A percentile compares a stretch with the other conserved stretches of the same genome.
Conservation (phyloP, 2,113 vertebrate genomes). For the Cynocephalus volans region DNA sequence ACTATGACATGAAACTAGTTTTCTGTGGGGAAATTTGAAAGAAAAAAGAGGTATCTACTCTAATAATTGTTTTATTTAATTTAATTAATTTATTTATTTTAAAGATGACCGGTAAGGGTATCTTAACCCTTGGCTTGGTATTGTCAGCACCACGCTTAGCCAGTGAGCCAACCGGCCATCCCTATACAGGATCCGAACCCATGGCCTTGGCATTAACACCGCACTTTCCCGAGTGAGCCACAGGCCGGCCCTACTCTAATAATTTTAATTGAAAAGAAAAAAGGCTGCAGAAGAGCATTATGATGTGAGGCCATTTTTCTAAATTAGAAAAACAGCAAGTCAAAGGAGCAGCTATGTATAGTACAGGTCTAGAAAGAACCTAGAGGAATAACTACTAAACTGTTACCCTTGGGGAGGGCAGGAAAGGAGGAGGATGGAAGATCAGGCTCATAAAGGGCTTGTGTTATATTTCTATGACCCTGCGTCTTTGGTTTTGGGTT, state of each 20-base stretch:
- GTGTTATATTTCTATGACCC: not conserved
- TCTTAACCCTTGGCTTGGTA: too few relatives aligned
- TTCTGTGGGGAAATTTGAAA: not conserved
- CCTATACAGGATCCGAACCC: too few relatives aligned
- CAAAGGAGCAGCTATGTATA: not conserved
- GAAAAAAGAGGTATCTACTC: not conserved
- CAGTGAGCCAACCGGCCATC: too few relatives aligned
- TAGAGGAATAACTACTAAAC: not conserved
- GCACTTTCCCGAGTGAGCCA: too few relatives aligned
- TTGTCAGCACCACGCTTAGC: too few relatives aligned
- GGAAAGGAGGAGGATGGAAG: accelerated
- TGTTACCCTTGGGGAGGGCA: accelerated
- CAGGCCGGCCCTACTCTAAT: not conserved
- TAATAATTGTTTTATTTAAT: not conserved
- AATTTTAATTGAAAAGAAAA: not conserved
- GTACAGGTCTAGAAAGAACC: too few relatives aligned
- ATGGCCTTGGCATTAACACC: too few relatives aligned
- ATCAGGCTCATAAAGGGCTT: not conserved
- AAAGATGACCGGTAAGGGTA: too few relatives aligned
- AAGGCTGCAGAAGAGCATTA: not conserved
- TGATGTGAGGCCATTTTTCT: not conserved
- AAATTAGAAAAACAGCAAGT: not conserved
- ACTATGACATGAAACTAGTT: not conserved
- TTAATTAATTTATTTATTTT: too few relatives aligned
- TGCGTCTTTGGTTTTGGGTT: not conserved